Conservation (phyloP, 2,113 vertebrate species). For the Calypte anna region DNA sequence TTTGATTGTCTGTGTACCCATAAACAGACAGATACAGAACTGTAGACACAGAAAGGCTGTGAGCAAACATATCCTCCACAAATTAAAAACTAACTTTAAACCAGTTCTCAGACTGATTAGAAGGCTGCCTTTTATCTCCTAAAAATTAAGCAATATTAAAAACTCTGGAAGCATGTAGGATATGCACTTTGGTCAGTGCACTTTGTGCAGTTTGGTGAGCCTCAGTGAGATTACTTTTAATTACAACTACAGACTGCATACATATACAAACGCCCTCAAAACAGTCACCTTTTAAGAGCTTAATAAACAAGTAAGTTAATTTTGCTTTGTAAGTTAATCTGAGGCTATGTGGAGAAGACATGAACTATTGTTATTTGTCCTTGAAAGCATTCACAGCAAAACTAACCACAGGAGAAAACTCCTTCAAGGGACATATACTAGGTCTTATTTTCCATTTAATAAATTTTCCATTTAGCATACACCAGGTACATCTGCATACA, state of each 20-base stretch:
- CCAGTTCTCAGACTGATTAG: no score
- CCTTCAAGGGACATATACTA: background rate
- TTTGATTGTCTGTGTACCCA: background rate
- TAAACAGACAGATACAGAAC: background rate
- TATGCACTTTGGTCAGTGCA: background rate
- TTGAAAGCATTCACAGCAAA: background rate
- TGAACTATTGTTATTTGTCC: background rate
- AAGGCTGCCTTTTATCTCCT: background rate
- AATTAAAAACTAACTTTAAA: no score
- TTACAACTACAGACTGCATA: background rate
- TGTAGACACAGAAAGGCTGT: background rate
- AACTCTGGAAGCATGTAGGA: background rate
- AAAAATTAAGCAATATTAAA: background rate
- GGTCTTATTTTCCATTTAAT: background rate
- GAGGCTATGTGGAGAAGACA: background rate
- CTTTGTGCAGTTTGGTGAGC: background rate
- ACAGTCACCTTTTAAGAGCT: background rate
- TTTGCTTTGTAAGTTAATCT: no score
- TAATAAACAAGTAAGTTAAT: background rate
- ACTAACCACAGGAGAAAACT: background rate
- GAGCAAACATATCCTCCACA: background rate
- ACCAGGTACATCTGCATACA: background rate
- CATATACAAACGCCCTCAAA: background rate
- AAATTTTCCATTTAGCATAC: background rate
- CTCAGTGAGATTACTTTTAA: background rate